A percentile compares a stretch with the other conserved stretches of the same genome.
Evolutionary conservation across 1,140 invertebrate genomes (phyloP).

Genomic region (Bombus difficillimus): DNA sequence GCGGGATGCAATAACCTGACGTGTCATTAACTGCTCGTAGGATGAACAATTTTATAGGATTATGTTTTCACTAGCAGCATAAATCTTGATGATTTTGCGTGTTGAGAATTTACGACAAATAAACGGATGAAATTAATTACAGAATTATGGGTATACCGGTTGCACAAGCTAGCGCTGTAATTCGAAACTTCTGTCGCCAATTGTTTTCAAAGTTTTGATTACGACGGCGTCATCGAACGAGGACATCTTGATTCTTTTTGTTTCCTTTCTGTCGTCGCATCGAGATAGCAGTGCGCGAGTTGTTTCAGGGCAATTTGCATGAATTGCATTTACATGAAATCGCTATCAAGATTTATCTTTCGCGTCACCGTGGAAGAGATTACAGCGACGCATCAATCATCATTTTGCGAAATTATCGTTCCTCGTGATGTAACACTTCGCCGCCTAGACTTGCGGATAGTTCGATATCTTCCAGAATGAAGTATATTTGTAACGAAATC

Average conservation of each 20-base stretch:
- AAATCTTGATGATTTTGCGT: not conserved
- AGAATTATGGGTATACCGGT: not conserved
- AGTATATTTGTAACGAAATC: no score
- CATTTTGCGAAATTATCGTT: slow-evolving; percentile 32
- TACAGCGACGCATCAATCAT: slow-evolving; percentile 40
- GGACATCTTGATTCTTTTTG: slow-evolving; percentile 8
- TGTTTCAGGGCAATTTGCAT: slow-evolving; percentile 38
- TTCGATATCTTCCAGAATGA: not conserved
- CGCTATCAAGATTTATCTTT: slow-evolving; percentile 41
- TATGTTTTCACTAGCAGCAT: no score
- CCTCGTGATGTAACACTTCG: slow-evolving; percentile 8
- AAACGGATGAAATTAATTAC: not conserved
- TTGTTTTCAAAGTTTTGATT: not conserved
- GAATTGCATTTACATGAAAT: slow-evolving; percentile 43
- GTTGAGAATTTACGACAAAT: not conserved
- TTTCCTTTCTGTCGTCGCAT: not conserved
- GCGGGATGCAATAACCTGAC: not conserved
- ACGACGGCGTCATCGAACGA: not conserved
- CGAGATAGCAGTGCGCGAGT: not conserved
- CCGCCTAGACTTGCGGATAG: not conserved
- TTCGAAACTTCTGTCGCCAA: not conserved
- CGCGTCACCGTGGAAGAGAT: slow-evolving; percentile 34
- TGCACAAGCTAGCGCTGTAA: not conserved
- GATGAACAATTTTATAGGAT: not conserved
- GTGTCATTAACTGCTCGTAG: not conserved